phyloP scores from a whole-genome alignment of 2,797 vertebrate species.

The Liparis tanakae region DNA sequence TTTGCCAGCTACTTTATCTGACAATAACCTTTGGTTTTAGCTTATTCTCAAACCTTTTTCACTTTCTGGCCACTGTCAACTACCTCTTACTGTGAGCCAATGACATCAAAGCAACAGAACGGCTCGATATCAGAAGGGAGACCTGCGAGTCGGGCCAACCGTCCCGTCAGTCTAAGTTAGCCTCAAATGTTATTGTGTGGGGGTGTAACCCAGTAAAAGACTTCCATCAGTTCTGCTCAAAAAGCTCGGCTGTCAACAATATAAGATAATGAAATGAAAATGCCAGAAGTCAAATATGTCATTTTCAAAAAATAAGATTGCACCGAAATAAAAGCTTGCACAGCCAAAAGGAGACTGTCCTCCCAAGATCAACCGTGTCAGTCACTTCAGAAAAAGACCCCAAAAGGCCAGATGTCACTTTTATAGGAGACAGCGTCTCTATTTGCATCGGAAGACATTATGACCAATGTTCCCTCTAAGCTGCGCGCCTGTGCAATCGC shows the following conservation, averaged over 20 bases:
- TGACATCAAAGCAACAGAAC: slow-evolving; percentile 10
- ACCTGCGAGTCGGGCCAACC: neutral
- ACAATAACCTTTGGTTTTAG: slow-evolving; percentile 25
- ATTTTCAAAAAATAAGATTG: slow-evolving; percentile 29
- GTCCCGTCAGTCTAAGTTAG: neutral
- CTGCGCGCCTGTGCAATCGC: no score
- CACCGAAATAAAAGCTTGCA: neutral
- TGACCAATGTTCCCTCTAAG: no score
- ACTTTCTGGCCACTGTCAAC: slow-evolving; percentile 19
- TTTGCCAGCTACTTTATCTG: slow-evolving; percentile 11
- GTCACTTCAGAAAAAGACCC: neutral
- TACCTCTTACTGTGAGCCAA: slow-evolving; percentile 21
- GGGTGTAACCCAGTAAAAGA: slow-evolving; percentile 1
- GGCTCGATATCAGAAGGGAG: slow-evolving; percentile 10
- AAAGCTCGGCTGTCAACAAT: slow-evolving; percentile 8
- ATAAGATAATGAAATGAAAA: slow-evolving; percentile 38
- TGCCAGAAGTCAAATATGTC: slow-evolving; percentile 20
- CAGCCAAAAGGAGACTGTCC: neutral
- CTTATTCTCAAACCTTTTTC: slow-evolving; percentile 19
- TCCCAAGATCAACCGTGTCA: neutral
- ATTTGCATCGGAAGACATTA: no score
- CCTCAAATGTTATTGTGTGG: neutral
- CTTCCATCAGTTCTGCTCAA: slow-evolving; percentile 15
- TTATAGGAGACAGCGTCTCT: neutral
- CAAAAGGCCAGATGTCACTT: neutral